Conservation (phyloP, 2,888 invertebrate species). For the Poecilobothrus nobilitatus region DNA sequence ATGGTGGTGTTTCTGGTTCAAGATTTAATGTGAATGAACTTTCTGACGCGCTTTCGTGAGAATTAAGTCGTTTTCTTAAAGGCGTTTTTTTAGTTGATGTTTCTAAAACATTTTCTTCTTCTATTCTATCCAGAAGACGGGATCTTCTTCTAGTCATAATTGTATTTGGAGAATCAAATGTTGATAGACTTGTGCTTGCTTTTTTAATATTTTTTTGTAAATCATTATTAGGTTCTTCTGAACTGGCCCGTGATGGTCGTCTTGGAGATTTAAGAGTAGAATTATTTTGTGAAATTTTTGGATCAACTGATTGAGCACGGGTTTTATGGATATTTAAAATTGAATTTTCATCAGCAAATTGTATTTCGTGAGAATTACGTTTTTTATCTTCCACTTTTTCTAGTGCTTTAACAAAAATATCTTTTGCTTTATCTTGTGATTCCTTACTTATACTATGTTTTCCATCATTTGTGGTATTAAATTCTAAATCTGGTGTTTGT, state of each 20-base stretch:
- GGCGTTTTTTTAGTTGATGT: slow-evolving; percentile 30
- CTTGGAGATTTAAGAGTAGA: background rate
- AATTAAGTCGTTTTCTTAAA: slow-evolving; percentile 26
- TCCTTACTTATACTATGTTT: background rate
- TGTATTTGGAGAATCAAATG: slow-evolving; percentile 19
- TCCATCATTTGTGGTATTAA: background rate
- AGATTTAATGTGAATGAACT: slow-evolving; percentile 10
- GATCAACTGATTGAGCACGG: background rate
- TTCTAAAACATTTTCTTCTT: slow-evolving; percentile 23
- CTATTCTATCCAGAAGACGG: slow-evolving; percentile 27
- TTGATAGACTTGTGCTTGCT: slow-evolving; percentile 3
- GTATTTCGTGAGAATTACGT: too few species aligned
- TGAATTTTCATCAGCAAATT: background rate
- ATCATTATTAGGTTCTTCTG: slow-evolving; percentile 16
- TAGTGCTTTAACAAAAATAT: too few species aligned
- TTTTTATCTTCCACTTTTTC: too few species aligned
- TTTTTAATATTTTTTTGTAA: slow-evolving; percentile 12
- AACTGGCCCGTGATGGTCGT: too few species aligned
- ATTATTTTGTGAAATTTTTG: background rate
- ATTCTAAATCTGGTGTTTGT: background rate
- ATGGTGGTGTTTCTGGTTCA: background rate
- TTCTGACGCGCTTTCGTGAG: slow-evolving; percentile 26
- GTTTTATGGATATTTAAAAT: background rate
- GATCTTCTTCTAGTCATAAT: slow-evolving; percentile 26
- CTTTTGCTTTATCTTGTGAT: background rate